Conservation (phyloP, 35 echinoderm and acorn worm genomes). For the Amphiura filiformis region DNA sequence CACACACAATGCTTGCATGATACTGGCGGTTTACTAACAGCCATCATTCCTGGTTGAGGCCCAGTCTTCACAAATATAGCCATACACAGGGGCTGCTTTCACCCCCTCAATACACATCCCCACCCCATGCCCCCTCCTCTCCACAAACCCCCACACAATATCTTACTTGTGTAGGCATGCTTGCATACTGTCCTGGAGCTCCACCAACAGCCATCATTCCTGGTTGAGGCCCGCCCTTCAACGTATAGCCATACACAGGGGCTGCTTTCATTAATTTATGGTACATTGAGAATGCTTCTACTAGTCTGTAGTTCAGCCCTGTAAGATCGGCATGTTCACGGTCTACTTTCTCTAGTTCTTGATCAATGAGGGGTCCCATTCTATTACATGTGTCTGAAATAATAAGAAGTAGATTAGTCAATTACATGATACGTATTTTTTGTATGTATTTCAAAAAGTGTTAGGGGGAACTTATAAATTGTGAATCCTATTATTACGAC, state of each 20-base stretch:
- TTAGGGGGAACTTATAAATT: too few relatives aligned
- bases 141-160: not conserved
- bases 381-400: conserved; percentile 80
- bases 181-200: not conserved
- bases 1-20: not conserved
- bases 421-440: too few relatives aligned
- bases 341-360: conserved; percentile 91
- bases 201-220: not conserved
- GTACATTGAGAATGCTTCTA: conserved; percentile 91
- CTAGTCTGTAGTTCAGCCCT: conserved; percentile 71
- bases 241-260: conserved; percentile 90
- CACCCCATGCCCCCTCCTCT: not conserved
- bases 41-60: too few relatives aligned
- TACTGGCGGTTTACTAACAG: not conserved
- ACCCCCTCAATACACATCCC: too few relatives aligned
- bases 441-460: too few relatives aligned
- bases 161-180: conserved; percentile 7
- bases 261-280: conserved; percentile 95
- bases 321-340: conserved; percentile 79
- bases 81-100: too few relatives aligned
- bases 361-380: conserved; percentile 92
- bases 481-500: too few relatives aligned
- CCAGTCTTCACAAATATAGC: too few relatives aligned
- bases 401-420: not conserved
- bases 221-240: conserved; percentile 25